phyloP scores from a whole-genome alignment of 2,888 invertebrate species.

The Tryphoninae sp. region DNA sequence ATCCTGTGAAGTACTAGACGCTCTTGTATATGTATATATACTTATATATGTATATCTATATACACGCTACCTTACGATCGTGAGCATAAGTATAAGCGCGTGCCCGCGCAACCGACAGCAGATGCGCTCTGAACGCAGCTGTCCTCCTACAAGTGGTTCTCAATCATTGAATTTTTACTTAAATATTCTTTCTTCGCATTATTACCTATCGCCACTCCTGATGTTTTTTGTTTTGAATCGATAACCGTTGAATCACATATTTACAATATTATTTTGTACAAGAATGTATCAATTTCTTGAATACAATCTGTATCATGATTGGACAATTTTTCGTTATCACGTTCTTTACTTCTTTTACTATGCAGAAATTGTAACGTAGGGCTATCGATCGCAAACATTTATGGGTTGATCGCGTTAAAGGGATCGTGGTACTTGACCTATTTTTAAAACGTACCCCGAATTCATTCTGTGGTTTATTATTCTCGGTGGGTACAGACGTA shows the following conservation, averaged over 20 bases:
- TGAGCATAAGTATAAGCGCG: slow-evolving; percentile 77
- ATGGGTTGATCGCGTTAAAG: not conserved
- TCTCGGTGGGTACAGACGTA: too few species aligned
- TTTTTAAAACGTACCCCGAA: not conserved
- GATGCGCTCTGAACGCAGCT: slow-evolving; percentile 79
- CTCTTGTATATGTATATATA: slow-evolving; percentile 18
- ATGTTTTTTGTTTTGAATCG: not conserved
- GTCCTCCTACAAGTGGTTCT: slow-evolving; percentile 81
- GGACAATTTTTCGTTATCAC: not conserved
- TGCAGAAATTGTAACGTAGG: too few species aligned
- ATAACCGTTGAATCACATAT: too few species aligned
- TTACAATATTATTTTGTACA: too few species aligned
- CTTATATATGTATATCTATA: slow-evolving; percentile 6
- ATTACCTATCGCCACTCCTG: not conserved
- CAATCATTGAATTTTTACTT: slow-evolving; percentile 73
- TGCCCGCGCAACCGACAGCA: slow-evolving; percentile 80
- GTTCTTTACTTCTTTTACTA: too few species aligned
- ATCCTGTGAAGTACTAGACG: slow-evolving; percentile 52
- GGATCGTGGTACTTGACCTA: slow-evolving; percentile 13
- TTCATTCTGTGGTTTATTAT: too few species aligned
- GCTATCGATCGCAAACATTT: too few species aligned
- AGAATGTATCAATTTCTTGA: too few species aligned
- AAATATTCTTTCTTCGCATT: slow-evolving; percentile 59
- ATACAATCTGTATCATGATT: not conserved
- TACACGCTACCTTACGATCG: slow-evolving; percentile 57